These are phyloP conservation scores for Laterallus jamaicensis DNA, from an alignment of 2,113 vertebrate species.

Conservation along the genomic window DNA sequence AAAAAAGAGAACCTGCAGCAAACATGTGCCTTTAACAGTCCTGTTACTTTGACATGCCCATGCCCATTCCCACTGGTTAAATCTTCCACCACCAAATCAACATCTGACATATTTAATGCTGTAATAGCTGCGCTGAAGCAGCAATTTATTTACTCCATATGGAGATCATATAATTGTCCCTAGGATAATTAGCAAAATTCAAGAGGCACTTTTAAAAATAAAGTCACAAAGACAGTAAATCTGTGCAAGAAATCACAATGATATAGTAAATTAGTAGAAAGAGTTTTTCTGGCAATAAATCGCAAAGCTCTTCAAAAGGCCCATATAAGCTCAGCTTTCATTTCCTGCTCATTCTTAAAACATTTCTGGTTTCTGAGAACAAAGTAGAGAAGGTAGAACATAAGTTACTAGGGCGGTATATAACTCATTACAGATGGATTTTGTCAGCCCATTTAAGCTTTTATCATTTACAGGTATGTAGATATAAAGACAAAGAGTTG, in stretches of 20 bases:
- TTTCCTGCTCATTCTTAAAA: neutral
- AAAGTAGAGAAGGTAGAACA: neutral
- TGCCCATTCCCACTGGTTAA: neutral
- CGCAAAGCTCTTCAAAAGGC: neutral
- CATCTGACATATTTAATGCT: neutral
- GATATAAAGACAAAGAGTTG: neutral
- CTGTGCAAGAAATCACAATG: neutral
- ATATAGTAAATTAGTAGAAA: neutral
- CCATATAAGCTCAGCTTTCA: neutral
- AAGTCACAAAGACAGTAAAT: neutral
- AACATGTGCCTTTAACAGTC: neutral
- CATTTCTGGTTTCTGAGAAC: neutral
- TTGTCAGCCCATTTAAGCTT: neutral
- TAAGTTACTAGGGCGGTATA: neutral
- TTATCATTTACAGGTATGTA: neutral
- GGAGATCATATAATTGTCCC: neutral
- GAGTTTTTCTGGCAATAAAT: neutral
- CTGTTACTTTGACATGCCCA: neutral
- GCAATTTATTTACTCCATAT: neutral
- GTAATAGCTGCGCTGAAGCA: neutral
- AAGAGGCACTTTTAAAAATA: neutral
- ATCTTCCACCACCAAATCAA: neutral
- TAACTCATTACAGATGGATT: neutral
- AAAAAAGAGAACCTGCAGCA: neutral
- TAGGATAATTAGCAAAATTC: neutral